Conservation (phyloP, 2,113 vertebrate species). For the Lucifuga dentata region DNA sequence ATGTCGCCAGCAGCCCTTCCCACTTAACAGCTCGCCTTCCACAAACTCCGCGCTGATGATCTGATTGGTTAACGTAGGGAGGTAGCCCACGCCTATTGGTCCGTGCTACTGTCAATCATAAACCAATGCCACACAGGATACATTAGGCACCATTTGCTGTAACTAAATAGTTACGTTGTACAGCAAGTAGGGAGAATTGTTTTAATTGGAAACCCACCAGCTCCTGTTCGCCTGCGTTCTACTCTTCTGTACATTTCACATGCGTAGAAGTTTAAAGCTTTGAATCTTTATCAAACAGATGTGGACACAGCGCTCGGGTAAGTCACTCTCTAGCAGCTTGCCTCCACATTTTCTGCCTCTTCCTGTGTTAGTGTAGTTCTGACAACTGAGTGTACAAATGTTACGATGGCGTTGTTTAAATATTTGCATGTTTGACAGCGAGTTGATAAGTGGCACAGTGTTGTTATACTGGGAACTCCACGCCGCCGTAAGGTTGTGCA, state of each 20-base stretch:
- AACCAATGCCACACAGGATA: conserved; percentile 76
- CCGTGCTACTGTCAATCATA: conserved; percentile 61
- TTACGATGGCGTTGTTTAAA: neutral
- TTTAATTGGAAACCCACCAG: conserved; percentile 51
- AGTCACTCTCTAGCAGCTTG: conserved; percentile 74
- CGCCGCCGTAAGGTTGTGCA: conserved; percentile 13
- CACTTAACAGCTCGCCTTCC: conserved; percentile 66
- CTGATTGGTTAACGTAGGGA: conserved; percentile 65
- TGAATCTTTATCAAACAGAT: conserved; percentile 75
- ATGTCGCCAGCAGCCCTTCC: conserved; percentile 75
- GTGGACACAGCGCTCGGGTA: conserved; percentile 81
- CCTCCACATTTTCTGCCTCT: conserved; percentile 36
- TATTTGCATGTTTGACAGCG: conserved; percentile 7
- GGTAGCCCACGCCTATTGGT: conserved; percentile 68
- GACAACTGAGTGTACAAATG: conserved; percentile 42
- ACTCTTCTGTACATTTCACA: conserved; percentile 27
- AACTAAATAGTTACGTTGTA: conserved; percentile 83
- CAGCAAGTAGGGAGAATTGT: conserved; percentile 67
- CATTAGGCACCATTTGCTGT: conserved; percentile 84
- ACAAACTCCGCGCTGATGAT: conserved; percentile 39
- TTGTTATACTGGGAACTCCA: conserved; percentile 42
- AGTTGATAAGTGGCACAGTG: conserved; percentile 37
- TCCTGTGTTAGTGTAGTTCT: conserved; percentile 26
- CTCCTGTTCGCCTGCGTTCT: neutral
- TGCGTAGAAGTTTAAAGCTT: conserved; percentile 43